Percentiles rank a stretch among this genome's conserved stretches.
Conservation (phyloP, 2,888 invertebrate species). For the Limnephilus rhombicus region DNA sequence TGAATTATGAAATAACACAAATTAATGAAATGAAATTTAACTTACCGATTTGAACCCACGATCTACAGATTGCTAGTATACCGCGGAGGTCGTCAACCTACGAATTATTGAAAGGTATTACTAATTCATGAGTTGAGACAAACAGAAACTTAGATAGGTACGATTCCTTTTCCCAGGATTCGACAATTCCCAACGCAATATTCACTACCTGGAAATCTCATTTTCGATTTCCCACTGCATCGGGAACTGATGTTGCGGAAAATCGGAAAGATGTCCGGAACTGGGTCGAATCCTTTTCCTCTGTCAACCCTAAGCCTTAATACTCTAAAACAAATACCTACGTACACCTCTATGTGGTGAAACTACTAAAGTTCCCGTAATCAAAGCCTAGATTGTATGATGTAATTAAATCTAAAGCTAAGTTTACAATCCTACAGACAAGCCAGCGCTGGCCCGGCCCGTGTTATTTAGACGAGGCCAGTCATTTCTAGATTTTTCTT, state of each 20-base stretch:
- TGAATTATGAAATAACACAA: too few species aligned
- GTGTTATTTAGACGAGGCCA: too few species aligned
- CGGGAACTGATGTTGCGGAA: slow-evolving; percentile 33
- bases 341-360: background rate
- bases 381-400: background rate
- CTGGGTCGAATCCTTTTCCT: background rate
- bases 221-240: slow-evolving; percentile 23
- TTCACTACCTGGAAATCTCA: slow-evolving; percentile 36
- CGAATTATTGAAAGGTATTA: background rate
- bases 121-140: background rate
- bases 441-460: too few species aligned
- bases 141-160: background rate
- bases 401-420: background rate
- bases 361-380: background rate
- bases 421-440: too few species aligned
- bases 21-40: too few species aligned
- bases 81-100: too few species aligned
- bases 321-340: background rate
- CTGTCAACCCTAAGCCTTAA: background rate
- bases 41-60: too few species aligned
- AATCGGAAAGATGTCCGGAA: slow-evolving; percentile 26
- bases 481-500: too few species aligned
- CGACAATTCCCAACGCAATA: slow-evolving; percentile 46
- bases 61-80: too few species aligned
- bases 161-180: background rate